These are phyloP conservation scores for Hartigia nigra DNA, from an alignment of 2,888 invertebrate genomes.

Conservation along the genomic window DNA sequence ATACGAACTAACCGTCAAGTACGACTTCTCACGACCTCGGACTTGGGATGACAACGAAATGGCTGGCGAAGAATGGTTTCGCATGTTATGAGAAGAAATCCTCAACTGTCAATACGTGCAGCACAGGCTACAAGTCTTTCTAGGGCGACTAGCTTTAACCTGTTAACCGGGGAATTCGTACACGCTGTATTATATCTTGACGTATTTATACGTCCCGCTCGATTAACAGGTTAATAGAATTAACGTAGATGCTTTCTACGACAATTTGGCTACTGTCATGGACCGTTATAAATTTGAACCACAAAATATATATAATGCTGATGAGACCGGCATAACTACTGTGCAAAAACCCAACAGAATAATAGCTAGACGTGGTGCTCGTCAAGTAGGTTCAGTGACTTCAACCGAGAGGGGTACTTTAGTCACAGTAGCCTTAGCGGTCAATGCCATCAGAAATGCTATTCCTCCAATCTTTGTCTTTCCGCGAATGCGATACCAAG, in stretches of 20 bases:
- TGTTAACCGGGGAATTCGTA: too few species aligned
- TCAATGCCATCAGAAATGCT: conserved; percentile 37
- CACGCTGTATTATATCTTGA: too few species aligned
- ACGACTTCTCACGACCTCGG: conserved; percentile 31
- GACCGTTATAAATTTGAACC: conserved; percentile 32
- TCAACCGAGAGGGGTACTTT: too few species aligned
- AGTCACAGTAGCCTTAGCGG: too few species aligned
- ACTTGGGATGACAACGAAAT: conserved; percentile 38
- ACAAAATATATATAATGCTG: conserved; percentile 58
- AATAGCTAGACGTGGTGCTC: conserved; percentile 52
- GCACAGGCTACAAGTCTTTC: conserved; percentile 39
- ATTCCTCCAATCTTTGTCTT: conserved; percentile 57
- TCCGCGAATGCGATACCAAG: conserved; percentile 44
- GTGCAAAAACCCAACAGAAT: conserved; percentile 59
- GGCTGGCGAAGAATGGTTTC: conserved; percentile 40
- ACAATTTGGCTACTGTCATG: conserved; percentile 27
- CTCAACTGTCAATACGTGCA: conserved; percentile 30
- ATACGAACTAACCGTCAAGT: conserved; percentile 33
- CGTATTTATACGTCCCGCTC: too few species aligned
- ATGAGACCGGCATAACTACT: conserved; percentile 59
- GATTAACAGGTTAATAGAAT: too few species aligned
- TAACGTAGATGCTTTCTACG: too few species aligned
- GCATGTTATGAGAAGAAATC: conserved; percentile 38
- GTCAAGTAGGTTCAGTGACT: conserved; percentile 38
- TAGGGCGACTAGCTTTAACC: too few species aligned